Conservation (phyloP, 2,888 invertebrate species). For the Andrena fulva region DNA sequence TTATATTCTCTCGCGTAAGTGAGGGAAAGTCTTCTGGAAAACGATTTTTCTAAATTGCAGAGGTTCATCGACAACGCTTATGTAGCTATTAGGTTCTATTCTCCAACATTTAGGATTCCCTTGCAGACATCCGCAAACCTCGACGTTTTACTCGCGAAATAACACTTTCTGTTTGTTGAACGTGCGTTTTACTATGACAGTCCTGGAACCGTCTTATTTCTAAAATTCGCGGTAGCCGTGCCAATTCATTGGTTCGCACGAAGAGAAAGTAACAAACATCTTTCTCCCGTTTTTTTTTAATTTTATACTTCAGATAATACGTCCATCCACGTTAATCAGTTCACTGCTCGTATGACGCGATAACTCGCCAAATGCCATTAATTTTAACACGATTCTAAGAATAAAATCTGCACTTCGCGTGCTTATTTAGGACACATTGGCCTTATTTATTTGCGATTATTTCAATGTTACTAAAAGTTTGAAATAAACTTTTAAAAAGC, state of each 20-base stretch:
- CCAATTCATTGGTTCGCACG: neutral
- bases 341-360: constrained; percentile 1
- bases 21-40: neutral
- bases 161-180: constrained; percentile 4
- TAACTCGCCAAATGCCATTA: constrained; percentile 23
- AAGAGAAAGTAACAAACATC: neutral
- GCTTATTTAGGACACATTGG: neutral
- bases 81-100: neutral
- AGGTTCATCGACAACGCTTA: neutral
- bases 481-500: neutral
- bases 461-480: neutral
- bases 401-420: constrained; percentile 20
- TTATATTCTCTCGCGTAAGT: neutral
- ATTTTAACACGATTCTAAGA: constrained; percentile 23
- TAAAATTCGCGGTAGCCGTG: neutral
- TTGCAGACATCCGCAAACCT: neutral
- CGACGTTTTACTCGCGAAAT: neutral
- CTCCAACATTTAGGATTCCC: neutral
- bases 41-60: neutral
- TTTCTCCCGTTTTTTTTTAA: neutral
- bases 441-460: neutral
- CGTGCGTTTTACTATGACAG: neutral
- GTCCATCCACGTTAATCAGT: constrained; percentile 13
- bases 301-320: constrained; percentile 20
- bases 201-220: neutral